These are phyloP conservation scores for Oncorhynchus nerka DNA, from an alignment of 2,113 vertebrate genomes.

Conservation along the genomic window DNA sequence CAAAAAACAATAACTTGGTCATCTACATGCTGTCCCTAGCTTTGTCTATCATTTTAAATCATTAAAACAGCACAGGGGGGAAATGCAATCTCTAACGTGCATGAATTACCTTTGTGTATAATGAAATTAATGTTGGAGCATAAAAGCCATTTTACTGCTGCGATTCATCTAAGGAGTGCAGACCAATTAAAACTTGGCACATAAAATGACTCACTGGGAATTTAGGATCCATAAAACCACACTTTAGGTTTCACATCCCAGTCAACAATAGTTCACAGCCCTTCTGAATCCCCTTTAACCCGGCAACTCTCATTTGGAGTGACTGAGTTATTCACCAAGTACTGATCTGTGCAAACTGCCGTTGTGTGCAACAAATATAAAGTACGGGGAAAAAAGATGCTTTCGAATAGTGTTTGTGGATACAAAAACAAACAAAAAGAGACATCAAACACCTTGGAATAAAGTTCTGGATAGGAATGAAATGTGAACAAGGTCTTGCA, in stretches of 20 bases:
- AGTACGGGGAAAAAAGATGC: background rate
- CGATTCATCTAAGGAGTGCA: constrained; percentile 20
- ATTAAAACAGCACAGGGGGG: background rate
- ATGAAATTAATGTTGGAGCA: constrained; percentile 9
- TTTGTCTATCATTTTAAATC: background rate
- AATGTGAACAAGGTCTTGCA: background rate
- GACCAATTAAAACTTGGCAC: constrained; percentile 24
- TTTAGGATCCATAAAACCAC: background rate
- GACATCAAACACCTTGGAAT: background rate
- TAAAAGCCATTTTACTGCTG: constrained; percentile 27
- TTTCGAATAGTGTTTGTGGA: background rate
- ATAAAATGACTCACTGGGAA: constrained; percentile 18
- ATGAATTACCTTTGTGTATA: background rate
- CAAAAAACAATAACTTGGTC: constrained; percentile 12
- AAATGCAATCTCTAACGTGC: constrained; percentile 12
- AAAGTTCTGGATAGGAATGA: background rate
- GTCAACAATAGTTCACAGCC: too few species aligned
- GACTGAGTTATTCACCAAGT: background rate
- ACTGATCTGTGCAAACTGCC: background rate
- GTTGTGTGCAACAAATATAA: background rate
- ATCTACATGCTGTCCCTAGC: background rate
- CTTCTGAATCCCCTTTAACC: too few species aligned
- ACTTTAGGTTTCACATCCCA: too few species aligned
- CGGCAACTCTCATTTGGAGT: background rate
- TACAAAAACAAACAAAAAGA: too few species aligned